Evolutionary conservation across 2,888 invertebrate species (phyloP).

Genomic region (Suillia variegata): DNA sequence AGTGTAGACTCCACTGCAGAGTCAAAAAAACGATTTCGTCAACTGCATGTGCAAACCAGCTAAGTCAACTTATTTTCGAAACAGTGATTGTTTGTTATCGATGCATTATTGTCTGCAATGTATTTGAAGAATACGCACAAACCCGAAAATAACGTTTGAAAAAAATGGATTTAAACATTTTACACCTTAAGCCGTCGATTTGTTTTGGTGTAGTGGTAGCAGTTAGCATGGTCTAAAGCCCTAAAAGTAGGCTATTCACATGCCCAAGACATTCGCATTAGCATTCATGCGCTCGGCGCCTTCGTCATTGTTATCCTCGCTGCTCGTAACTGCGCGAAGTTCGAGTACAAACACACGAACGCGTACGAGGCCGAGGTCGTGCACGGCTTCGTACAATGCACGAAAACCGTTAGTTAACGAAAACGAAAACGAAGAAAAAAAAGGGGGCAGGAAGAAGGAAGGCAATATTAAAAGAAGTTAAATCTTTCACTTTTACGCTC

Average conservation of each 20-base stretch:
- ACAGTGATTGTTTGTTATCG: too few species aligned
- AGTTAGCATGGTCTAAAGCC: slow-evolving; percentile 28
- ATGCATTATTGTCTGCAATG: too few species aligned
- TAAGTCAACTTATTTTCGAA: too few species aligned
- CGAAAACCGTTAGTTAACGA: slow-evolving; percentile 9
- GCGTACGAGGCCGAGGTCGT: slow-evolving; percentile 27
- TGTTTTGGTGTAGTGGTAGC: slow-evolving; percentile 1
- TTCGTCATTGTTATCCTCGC: slow-evolving; percentile 43
- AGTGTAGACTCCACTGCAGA: too few species aligned
- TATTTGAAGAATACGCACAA: too few species aligned
- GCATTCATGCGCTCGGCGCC: slow-evolving; percentile 7
- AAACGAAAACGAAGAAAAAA: slow-evolving; percentile 2
- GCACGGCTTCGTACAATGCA: slow-evolving; percentile 15
- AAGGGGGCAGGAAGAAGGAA: neutral
- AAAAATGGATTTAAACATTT: too few species aligned
- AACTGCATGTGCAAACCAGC: too few species aligned
- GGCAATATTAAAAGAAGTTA: slow-evolving; percentile 14
- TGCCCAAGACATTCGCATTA: neutral
- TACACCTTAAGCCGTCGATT: neutral
- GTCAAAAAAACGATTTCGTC: too few species aligned
- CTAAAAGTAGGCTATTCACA: slow-evolving; percentile 44
- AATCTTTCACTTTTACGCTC: slow-evolving; percentile 21
- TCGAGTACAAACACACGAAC: too few species aligned
- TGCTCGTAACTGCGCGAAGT: too few species aligned
- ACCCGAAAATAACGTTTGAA: too few species aligned